Conservation (phyloP, 2,113 vertebrate species). For the Heloderma charlesbogerti region DNA sequence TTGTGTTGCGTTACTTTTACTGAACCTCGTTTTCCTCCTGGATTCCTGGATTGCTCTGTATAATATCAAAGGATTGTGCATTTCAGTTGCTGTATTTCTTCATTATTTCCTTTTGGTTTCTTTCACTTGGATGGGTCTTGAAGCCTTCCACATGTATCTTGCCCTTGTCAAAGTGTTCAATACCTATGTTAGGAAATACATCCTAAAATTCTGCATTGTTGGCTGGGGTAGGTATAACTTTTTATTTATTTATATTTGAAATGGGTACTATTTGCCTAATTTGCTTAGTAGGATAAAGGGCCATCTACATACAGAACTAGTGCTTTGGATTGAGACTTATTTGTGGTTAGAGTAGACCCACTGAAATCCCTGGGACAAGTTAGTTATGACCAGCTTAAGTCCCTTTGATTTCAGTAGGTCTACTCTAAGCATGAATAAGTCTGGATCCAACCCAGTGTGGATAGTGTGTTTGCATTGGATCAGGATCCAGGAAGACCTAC, state of each 20-base stretch:
- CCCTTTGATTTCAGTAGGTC: neutral
- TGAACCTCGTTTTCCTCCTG: conserved; percentile 90
- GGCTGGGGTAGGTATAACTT: conserved; percentile 90
- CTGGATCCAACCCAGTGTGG: neutral
- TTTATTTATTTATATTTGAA: conserved; percentile 24
- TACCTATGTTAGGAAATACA: conserved; percentile 90
- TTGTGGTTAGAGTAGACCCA: neutral
- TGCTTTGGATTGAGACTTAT: neutral
- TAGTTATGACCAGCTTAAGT: neutral
- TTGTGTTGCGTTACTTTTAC: conserved; percentile 87
- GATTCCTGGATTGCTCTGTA: conserved; percentile 91
- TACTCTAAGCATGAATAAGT: neutral
- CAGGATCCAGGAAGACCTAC: neutral
- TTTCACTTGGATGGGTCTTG: conserved; percentile 97
- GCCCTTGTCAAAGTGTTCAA: conserved; percentile 95
- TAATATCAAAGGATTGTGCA: conserved; percentile 81
- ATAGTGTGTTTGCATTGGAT: neutral
- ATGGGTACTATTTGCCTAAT: neutral
- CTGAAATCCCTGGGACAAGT: neutral
- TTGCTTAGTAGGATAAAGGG: conserved; percentile 16
- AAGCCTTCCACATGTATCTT: conserved; percentile 97
- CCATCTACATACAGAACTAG: neutral
- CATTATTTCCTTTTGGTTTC: conserved; percentile 96
- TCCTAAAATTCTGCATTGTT: conserved; percentile 90
- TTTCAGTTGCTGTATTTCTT: conserved; percentile 90